Base-by-base conservation (phyloP, 1,140 invertebrate species). In the Macrobrachium nipponense region DNA sequence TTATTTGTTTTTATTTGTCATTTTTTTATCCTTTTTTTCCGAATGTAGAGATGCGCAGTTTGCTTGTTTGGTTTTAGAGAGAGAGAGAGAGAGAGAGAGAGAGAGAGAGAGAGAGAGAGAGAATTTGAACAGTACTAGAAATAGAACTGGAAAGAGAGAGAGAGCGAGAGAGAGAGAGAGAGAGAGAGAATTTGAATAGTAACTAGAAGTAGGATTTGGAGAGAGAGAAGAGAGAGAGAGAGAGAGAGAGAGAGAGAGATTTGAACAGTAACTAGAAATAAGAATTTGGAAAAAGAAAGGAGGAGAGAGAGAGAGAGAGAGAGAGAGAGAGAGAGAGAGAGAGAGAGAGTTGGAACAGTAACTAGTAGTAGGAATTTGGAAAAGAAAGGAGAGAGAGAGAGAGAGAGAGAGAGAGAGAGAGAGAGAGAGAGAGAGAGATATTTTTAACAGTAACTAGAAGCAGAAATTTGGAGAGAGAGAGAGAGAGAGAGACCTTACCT, bases 321-420 rank as follows among this genome's bases (percentile, higher is more conserved):
- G 18, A 80, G 77, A 61, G 59, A 61, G 61, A 80, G 77, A 80
- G 23, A n/a, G 77, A 80, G 59, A 61, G 59, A 62, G 17, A 58
- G 77, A 64, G 17, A 36, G 27, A 14, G 59, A 23, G 60, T 61
- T 27, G 17, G 79, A 68, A 61, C 36, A 61, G 36, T 51, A 27
- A 60, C n/a, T 60, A 20, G 64, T 7, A 62, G 20, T 79, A 79
- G 60, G 61, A 27, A 60, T 51, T 61, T 18, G 58, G 2, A 18
- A 61, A 15, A 61, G 58, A 61, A 15, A 12, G 68, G 23, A 27
- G n/a, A 60, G 58, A 60, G 76, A 78, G 76, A 78, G 76, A 78
- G 76, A 78, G 76, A 78, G 76, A 78, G 76, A 60, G 76, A 78
- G 76, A 78, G 58, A 60, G 76, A 78, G 76, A 78, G 51, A 78